phyloP scores from a whole-genome alignment of 2,888 invertebrate genomes.

The Euplagia quadripunctaria region DNA sequence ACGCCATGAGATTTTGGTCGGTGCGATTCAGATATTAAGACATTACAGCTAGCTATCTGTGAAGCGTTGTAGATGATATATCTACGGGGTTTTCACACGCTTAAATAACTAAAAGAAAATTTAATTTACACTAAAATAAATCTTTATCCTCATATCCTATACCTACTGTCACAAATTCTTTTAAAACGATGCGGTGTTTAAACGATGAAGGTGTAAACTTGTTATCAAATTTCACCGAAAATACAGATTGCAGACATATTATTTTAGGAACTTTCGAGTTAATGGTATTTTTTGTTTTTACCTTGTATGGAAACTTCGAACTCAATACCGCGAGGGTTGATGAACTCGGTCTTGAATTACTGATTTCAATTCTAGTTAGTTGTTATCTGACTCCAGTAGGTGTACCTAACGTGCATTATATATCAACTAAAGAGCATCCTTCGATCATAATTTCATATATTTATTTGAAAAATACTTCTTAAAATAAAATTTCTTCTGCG shows the following conservation, averaged over 20 bases:
- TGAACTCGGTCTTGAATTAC: not conserved
- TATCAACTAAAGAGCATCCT: not conserved
- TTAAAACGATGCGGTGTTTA: not conserved
- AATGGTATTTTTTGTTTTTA: not conserved
- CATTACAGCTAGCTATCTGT: not conserved
- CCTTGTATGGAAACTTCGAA: not conserved
- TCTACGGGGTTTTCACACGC: too few species aligned
- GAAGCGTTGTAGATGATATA: not conserved
- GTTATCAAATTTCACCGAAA: not conserved
- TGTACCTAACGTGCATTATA: too few species aligned
- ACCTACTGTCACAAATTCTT: not conserved
- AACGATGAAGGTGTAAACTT: not conserved
- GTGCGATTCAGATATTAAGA: not conserved
- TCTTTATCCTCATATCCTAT: not conserved
- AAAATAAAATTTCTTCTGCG: slow-evolving; percentile 31
- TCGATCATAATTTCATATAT: not conserved
- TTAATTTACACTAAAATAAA: not conserved
- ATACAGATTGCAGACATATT: not conserved
- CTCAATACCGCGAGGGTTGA: too few species aligned
- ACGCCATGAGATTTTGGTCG: not conserved
- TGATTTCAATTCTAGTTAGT: not conserved
- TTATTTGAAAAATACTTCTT: not conserved
- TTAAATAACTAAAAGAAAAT: too few species aligned
- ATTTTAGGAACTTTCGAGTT: not conserved
- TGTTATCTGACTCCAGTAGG: not conserved